Base-by-base conservation (phyloP, 2,888 invertebrate species). In the Spisula solida region DNA sequence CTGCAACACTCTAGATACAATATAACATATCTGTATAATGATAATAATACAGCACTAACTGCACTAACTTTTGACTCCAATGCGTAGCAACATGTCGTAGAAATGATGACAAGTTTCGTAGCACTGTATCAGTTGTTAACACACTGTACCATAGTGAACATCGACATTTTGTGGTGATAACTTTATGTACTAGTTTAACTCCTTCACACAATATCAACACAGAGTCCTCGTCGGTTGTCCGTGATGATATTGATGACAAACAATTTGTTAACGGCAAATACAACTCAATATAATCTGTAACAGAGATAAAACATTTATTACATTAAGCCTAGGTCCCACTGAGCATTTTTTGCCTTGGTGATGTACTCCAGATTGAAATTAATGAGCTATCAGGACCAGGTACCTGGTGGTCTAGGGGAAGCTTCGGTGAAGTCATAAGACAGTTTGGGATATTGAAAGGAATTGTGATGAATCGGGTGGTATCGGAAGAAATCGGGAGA, bases 31-130 rank as follows among this genome's bases (percentile, higher is more conserved):
- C 51, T 51, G 4, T 51, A 16, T 51, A 51, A 4, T 16, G 51
- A 12, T 51, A 8, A n/a, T 66, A 25, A 51, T 48, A 25, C 10
- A 48, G 48, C 8, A 51, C 25, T 29, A 12, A 80, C 80, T 47
- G 48, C 8, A 51, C 25, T 29, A 12, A 80, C 80, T 47, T 29
- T 12, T 25, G 80, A 51, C 16, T 80, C 80, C 80, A 82, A 70
- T 82, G 81, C 29, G 81, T 18, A 25, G 86, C 86, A 55, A 88
- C 29, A n/a, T 88, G 82, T 12, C 88, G 79, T n/a, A 90, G 34
- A 82, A 86, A 90, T 79, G 86, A 66, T 18, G 90, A 66, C 34
- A 88, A 34, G 70, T 88, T 79, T 14, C 51, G 56, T 25, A 90
- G 31, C 6, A 82, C 78, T 25, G 56, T 55, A 34, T 82, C 87